phyloP scores from a whole-genome alignment of 1,140 invertebrate species.

The Hirudo medicinalis region DNA sequence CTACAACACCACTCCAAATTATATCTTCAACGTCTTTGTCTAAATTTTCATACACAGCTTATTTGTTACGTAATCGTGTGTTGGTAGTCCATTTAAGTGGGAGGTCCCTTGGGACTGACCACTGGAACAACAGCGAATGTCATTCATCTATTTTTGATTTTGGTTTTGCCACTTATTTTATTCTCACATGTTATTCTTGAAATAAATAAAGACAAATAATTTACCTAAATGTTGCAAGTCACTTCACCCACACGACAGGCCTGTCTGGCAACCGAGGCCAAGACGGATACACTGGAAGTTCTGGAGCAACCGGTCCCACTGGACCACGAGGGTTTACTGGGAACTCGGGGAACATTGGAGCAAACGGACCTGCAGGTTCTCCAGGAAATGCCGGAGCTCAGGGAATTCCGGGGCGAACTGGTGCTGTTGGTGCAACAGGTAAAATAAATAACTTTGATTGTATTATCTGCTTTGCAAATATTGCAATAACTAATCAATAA shows the following conservation, averaged over 20 bases:
- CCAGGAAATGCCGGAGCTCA: neutral
- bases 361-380: slow-evolving; percentile 10
- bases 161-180: too few relatives aligned
- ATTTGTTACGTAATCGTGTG: too few relatives aligned
- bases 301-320: slow-evolving; percentile 1
- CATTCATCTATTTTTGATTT: too few relatives aligned
- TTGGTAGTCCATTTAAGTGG: too few relatives aligned
- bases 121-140: too few relatives aligned
- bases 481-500: neutral
- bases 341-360: slow-evolving; percentile 13
- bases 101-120: too few relatives aligned
- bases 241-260: neutral
- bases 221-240: too few relatives aligned
- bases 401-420: neutral
- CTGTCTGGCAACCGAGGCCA: slow-evolving; percentile 6
- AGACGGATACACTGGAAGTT: slow-evolving; percentile 7
- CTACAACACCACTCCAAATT: too few relatives aligned
- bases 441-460: neutral
- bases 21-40: too few relatives aligned
- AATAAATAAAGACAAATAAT: too few relatives aligned
- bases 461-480: neutral
- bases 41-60: too few relatives aligned
- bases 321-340: slow-evolving; percentile 14
- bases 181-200: too few relatives aligned
- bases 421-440: neutral